Percentiles rank a stretch among this genome's conserved stretches.
Evolutionary conservation across 1,140 invertebrate genomes (phyloP).

Genomic region (Octopus sinensis): DNA sequence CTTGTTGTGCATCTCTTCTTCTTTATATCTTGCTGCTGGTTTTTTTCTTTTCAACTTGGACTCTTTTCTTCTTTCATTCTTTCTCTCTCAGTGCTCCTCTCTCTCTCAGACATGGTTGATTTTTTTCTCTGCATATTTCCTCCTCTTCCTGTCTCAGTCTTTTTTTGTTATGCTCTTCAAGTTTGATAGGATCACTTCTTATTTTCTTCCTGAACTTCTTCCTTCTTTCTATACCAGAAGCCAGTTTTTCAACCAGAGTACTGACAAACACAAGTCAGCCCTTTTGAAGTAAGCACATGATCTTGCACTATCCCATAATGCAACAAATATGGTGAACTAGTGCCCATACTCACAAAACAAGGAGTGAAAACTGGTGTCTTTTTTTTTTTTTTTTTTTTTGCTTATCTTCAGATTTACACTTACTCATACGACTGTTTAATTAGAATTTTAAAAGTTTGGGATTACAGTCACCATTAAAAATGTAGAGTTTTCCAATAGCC

Average conservation of each 20-base stretch:
- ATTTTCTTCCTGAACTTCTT: background rate
- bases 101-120: background rate
- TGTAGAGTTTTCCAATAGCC: no score
- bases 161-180: background rate
- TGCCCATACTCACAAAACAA: no score
- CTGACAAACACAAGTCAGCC: no score
- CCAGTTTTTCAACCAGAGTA: background rate
- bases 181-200: background rate
- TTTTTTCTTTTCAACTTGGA: background rate
- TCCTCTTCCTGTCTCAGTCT: background rate
- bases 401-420: no score
- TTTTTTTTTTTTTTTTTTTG: no score
- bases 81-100: background rate
- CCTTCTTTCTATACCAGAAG: background rate
- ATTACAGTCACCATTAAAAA: no score
- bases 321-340: no score
- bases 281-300: no score
- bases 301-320: no score
- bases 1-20: background rate
- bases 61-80: background rate
- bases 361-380: no score
- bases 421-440: no score
- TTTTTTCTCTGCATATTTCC: background rate
- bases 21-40: background rate
- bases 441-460: no score